These are phyloP conservation scores for Madoqua kirkii DNA, from an alignment of 2,113 vertebrate species.

Conservation along the genomic window DNA sequence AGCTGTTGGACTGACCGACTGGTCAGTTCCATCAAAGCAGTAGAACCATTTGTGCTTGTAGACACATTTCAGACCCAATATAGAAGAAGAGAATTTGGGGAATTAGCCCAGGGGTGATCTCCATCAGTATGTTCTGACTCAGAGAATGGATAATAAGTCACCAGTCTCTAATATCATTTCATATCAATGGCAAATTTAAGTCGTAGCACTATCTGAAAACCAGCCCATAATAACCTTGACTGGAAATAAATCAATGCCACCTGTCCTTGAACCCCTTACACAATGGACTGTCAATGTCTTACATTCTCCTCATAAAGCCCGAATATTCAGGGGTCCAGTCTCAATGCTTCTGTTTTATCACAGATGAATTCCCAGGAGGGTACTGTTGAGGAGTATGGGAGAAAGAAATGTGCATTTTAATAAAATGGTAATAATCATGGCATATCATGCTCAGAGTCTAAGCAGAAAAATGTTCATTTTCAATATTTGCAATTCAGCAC, in stretches of 20 bases:
- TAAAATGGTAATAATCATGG: background rate
- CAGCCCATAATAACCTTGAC: background rate
- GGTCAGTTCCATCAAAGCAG: conserved; percentile 17
- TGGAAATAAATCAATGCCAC: background rate
- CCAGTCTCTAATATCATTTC: background rate
- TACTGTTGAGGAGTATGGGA: background rate
- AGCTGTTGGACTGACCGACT: conserved; percentile 45
- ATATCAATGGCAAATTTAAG: background rate
- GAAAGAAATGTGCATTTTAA: conserved; percentile 14
- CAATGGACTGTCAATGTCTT: background rate
- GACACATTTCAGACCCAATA: conserved; percentile 61
- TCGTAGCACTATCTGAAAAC: background rate
- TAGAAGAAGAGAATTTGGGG: conserved; percentile 64
- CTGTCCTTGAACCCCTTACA: background rate
- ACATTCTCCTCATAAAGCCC: background rate
- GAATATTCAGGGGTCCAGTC: too few species aligned
- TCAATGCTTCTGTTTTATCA: background rate
- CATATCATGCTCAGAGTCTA: background rate
- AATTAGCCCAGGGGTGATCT: conserved; percentile 39
- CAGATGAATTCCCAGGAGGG: background rate
- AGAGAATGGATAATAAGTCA: background rate
- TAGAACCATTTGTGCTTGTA: conserved; percentile 39
- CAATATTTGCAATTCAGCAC: background rate
- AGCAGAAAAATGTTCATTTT: background rate
- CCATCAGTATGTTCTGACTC: background rate